These are phyloP conservation scores for Podarcis siculus DNA, from an alignment of 2,797 vertebrate genomes.

Conservation along the genomic window DNA sequence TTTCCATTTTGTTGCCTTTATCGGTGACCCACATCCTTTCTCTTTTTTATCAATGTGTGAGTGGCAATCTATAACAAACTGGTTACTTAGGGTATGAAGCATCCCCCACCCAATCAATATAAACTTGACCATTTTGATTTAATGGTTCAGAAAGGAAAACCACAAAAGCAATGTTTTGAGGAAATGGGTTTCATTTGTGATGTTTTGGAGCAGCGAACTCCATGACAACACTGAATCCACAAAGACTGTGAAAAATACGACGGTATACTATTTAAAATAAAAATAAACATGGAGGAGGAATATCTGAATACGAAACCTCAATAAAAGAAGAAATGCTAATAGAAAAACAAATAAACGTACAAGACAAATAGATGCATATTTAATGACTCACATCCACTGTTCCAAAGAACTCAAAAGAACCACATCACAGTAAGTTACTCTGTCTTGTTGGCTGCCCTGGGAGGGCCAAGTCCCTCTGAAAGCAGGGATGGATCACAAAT, in stretches of 20 bases:
- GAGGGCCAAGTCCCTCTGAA: slow-evolving; percentile 79
- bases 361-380: slow-evolving; percentile 53
- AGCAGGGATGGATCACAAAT: slow-evolving; percentile 80
- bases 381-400: slow-evolving; percentile 57
- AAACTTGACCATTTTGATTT: not conserved
- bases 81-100: not conserved
- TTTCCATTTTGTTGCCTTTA: no score
- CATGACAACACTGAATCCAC: not conserved
- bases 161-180: not conserved
- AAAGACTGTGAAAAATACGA: not conserved
- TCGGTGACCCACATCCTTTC: no score
- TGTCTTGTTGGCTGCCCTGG: slow-evolving; percentile 73
- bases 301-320: no score
- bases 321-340: no score
- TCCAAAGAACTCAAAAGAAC: slow-evolving; percentile 71
- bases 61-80: no score
- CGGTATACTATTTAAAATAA: not conserved
- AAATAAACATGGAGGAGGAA: no score
- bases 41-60: no score
- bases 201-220: no score
- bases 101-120: not conserved
- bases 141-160: not conserved
- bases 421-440: slow-evolving; percentile 77
- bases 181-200: not conserved
- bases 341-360: no score